These are phyloP conservation scores for Scytalopus superciliaris DNA, from an alignment of 2,113 vertebrate genomes.

Conservation along the genomic window DNA sequence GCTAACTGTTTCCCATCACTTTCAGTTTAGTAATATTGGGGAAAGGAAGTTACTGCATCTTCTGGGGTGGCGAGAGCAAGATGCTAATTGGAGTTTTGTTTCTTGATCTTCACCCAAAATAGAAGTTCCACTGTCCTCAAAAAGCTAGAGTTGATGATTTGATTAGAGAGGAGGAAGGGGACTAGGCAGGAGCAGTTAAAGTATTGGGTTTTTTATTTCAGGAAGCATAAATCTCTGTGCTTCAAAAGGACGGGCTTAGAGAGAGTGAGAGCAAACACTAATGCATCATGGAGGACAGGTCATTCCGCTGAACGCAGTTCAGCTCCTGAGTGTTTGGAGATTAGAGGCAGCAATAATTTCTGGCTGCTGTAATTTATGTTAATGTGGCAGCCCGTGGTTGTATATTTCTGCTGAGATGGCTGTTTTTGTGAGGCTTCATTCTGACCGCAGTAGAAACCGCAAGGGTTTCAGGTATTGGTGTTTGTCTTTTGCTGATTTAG, in stretches of 20 bases:
- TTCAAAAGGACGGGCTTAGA: not conserved
- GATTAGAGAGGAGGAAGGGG: not conserved
- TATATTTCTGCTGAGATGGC: constrained; percentile 79
- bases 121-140: not conserved
- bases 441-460: constrained; percentile 65
- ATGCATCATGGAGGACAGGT: constrained; percentile 80
- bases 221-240: constrained; percentile 63
- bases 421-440: constrained; percentile 75
- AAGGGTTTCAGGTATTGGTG: constrained; percentile 29
- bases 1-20: not conserved
- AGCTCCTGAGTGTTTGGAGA: constrained; percentile 79
- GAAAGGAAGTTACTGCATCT: not conserved
- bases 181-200: not conserved
- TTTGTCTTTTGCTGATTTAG: constrained; percentile 69
- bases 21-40: not conserved
- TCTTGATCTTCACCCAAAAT: not conserved
- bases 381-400: constrained; percentile 74
- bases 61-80: not conserved
- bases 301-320: constrained; percentile 73
- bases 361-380: constrained; percentile 81
- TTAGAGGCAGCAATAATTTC: constrained; percentile 80
- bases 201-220: constrained; percentile 21
- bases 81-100: not conserved
- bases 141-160: not conserved
- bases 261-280: constrained; percentile 60